Evolutionary conservation across 2,797 vertebrate genomes (phyloP).

Genomic region (Gallinago stenura): DNA sequence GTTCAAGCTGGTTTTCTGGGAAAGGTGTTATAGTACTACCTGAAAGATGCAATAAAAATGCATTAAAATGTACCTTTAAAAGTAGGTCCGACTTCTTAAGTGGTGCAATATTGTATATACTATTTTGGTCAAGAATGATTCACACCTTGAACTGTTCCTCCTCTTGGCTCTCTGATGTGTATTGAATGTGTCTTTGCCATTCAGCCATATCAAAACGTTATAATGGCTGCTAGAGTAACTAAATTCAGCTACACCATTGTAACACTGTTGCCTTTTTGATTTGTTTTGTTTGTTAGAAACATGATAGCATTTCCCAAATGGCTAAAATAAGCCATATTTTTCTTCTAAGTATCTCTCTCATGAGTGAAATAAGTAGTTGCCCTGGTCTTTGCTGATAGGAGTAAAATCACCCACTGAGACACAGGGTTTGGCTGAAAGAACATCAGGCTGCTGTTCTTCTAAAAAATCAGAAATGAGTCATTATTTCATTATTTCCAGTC

Average conservation of each 20-base stretch:
- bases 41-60: neutral
- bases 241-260: neutral
- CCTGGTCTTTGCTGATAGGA: neutral
- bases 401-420: neutral
- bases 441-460: neutral
- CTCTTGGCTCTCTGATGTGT: neutral
- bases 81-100: neutral
- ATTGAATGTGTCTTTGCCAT: neutral
- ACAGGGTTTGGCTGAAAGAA: neutral
- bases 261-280: neutral
- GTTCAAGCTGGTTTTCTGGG: neutral
- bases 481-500: constrained; percentile 2
- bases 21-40: neutral
- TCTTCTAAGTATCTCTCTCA: neutral
- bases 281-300: neutral
- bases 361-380: neutral
- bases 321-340: neutral
- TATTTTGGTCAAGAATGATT: neutral
- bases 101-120: neutral
- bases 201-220: neutral
- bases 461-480: constrained; percentile 66
- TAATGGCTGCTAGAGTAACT: neutral
- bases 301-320: neutral
- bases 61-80: neutral
- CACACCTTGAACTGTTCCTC: neutral